Evolutionary conservation across 2,113 vertebrate genomes (phyloP).

Genomic region (Tor tambroides): DNA sequence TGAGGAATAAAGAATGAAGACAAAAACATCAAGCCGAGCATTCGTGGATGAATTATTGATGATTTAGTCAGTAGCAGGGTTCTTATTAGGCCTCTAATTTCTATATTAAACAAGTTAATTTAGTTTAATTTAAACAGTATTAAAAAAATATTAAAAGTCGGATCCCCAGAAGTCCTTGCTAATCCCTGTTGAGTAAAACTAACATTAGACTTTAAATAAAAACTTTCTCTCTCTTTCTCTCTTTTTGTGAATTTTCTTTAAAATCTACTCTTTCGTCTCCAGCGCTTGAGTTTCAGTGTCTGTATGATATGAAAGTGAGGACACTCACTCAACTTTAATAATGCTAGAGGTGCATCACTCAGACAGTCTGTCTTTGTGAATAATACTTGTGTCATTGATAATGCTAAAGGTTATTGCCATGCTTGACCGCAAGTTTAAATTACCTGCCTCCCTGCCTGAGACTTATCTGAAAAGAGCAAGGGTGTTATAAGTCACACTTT

Average conservation of each 20-base stretch:
- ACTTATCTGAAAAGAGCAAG: conserved; percentile 33
- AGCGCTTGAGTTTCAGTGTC: conserved; percentile 38
- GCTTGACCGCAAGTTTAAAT: conserved; percentile 46
- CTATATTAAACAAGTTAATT: background rate
- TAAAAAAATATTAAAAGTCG: background rate
- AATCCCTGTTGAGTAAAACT: background rate
- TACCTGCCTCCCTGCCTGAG: conserved; percentile 26
- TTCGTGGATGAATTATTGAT: conserved; percentile 12
- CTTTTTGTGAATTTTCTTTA: background rate
- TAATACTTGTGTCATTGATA: conserved; percentile 54
- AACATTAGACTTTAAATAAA: background rate
- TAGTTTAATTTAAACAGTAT: background rate
- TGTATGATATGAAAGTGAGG: conserved; percentile 42
- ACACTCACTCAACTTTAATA: conserved; percentile 46
- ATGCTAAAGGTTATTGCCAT: conserved; percentile 56
- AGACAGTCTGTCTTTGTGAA: conserved; percentile 54
- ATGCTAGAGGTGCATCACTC: conserved; percentile 37
- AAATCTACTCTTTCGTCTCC: background rate
- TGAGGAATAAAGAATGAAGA: conserved; percentile 7
- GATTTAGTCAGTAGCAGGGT: background rate
- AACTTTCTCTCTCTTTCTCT: background rate
- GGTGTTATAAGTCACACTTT: conserved; percentile 41
- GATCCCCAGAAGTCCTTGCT: background rate
- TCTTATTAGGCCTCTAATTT: background rate
- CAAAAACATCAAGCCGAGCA: background rate